Conservation (phyloP, 1,140 invertebrate species). For the Radopholus similis region DNA sequence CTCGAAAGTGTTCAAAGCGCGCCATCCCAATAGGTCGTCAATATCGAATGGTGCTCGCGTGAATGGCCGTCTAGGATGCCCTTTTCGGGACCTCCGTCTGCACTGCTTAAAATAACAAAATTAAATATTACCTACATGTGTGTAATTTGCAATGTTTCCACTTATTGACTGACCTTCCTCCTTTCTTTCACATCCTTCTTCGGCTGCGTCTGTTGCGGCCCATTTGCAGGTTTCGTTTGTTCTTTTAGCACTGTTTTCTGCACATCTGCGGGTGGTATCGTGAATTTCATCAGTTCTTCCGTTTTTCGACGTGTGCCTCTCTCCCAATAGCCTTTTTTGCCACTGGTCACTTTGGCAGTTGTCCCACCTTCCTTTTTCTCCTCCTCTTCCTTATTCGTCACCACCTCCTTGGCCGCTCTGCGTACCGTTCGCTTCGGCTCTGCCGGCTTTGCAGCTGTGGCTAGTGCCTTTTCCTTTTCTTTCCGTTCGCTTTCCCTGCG, state of each 20-base stretch:
- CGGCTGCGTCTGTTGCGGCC: background rate
- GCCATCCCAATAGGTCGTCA: constrained; percentile 40
- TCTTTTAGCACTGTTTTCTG: background rate
- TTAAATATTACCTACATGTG: too few relatives aligned
- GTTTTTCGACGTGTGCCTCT: constrained; percentile 12
- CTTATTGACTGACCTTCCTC: background rate
- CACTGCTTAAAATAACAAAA: background rate
- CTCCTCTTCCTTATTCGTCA: constrained; percentile 3
- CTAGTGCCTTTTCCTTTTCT: constrained; percentile 17
- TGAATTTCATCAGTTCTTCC: constrained; percentile 24
- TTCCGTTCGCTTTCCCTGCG: background rate
- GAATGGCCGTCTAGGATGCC: constrained; percentile 17
- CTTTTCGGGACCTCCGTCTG: constrained; percentile 14
- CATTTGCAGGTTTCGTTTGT: background rate
- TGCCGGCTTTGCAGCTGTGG: background rate
- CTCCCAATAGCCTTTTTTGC: constrained; percentile 11
- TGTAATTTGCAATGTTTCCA: background rate
- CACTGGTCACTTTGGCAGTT: constrained; percentile 1
- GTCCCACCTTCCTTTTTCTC: constrained; percentile 4
- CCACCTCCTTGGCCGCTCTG: constrained; percentile 13
- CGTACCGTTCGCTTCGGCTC: constrained; percentile 21
- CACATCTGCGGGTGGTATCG: background rate
- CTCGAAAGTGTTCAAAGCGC: constrained; percentile 35
- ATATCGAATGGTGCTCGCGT: constrained; percentile 38
- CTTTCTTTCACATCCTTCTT: background rate